These are phyloP conservation scores for Sycobia sp. DNA, from an alignment of 1,140 invertebrate genomes.

Conservation along the genomic window DNA sequence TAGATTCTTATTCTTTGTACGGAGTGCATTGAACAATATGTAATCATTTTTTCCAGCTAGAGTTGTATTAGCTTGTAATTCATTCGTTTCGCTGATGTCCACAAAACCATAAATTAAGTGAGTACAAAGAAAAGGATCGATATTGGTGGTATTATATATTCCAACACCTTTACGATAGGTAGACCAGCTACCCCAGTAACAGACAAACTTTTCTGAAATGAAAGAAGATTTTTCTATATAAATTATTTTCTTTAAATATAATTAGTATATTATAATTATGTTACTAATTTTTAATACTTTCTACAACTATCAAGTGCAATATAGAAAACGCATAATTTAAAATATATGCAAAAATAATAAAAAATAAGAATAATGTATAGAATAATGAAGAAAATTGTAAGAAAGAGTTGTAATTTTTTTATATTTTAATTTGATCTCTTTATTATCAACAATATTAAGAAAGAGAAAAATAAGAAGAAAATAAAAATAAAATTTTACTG, in stretches of 20 bases:
- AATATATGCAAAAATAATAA: too few relatives aligned
- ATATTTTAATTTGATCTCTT: too few relatives aligned
- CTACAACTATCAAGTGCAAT: too few relatives aligned
- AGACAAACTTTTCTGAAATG: slow-evolving; percentile 66
- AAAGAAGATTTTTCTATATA: not conserved
- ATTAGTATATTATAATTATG: not conserved
- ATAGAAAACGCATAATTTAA: too few relatives aligned
- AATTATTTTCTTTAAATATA: too few relatives aligned
- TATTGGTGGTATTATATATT: slow-evolving; percentile 44
- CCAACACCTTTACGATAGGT: slow-evolving; percentile 63
- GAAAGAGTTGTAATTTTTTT: too few relatives aligned
- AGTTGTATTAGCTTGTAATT: slow-evolving; percentile 38
- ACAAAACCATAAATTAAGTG: slow-evolving; percentile 74
- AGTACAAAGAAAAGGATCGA: slow-evolving; percentile 70
- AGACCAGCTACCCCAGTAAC: slow-evolving; percentile 70
- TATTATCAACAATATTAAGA: too few relatives aligned
- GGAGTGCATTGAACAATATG: slow-evolving; percentile 67
- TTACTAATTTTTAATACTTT: too few relatives aligned
- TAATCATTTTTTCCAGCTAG: slow-evolving; percentile 21
- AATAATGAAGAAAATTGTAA: too few relatives aligned
- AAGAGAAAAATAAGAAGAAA: too few relatives aligned
- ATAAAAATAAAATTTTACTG: too few relatives aligned
- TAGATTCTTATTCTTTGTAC: slow-evolving; percentile 58
- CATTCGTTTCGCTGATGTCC: slow-evolving; percentile 58
- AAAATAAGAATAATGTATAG: too few relatives aligned